phyloP scores from a whole-genome alignment of 2,797 vertebrate species.

The Nyctibius grandis region DNA sequence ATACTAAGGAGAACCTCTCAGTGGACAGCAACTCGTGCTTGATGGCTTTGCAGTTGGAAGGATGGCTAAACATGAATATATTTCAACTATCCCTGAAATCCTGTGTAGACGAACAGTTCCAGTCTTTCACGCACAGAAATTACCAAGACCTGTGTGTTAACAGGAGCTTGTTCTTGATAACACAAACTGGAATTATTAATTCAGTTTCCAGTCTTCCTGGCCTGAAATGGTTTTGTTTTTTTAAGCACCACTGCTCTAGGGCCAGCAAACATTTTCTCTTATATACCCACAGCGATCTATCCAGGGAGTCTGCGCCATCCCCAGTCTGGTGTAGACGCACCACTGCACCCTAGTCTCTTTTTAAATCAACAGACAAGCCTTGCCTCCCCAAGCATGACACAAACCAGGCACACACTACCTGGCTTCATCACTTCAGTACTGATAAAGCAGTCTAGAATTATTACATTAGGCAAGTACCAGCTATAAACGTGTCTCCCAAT shows the following conservation, averaged over 20 bases:
- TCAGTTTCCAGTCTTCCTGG: background rate
- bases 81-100: rapidly evolving
- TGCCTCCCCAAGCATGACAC: background rate
- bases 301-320: background rate
- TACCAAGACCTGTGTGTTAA: rapidly evolving
- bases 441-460: background rate
- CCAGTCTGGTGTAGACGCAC: rapidly evolving
- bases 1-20: background rate
- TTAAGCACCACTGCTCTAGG: no score
- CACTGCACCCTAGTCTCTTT: rapidly evolving
- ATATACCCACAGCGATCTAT: rapidly evolving
- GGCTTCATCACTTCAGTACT: background rate
- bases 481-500: background rate
- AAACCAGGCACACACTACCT: background rate
- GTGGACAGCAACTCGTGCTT: background rate
- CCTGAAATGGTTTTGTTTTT: rapidly evolving
- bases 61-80: rapidly evolving
- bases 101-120: rapidly evolving
- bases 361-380: background rate
- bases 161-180: background rate
- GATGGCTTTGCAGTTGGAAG: background rate
- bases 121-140: rapidly evolving
- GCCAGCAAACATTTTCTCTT: background rate
- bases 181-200: background rate
- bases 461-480: background rate